Evolutionary conservation across 2,797 vertebrate species (phyloP).

Genomic region (Epinephelus awoara): DNA sequence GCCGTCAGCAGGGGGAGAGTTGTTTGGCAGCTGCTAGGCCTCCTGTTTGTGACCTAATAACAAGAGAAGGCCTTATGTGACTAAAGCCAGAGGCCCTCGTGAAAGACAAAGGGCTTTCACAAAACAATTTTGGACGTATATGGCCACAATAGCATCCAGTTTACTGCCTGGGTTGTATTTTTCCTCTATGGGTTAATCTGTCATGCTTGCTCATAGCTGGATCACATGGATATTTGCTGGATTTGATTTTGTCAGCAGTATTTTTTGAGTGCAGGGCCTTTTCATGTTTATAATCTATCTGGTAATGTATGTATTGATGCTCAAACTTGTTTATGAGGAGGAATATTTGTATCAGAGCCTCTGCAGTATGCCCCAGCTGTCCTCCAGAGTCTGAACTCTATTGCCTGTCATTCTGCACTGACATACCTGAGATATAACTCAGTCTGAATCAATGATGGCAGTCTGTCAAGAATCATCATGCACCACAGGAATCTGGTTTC

Average conservation of each 20-base stretch:
- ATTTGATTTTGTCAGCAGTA: slow-evolving; percentile 36
- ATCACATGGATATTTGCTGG: slow-evolving; percentile 30
- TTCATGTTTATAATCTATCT: not conserved
- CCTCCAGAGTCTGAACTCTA: not conserved
- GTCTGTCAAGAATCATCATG: not conserved
- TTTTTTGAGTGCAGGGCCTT: slow-evolving; percentile 8
- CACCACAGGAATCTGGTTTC: not conserved
- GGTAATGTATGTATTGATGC: not conserved
- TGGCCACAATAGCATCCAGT: slow-evolving; percentile 39
- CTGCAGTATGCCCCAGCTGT: not conserved
- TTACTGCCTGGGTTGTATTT: slow-evolving; percentile 31
- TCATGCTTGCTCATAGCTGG: slow-evolving; percentile 1
- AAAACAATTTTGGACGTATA: slow-evolving; percentile 39
- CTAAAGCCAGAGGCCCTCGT: slow-evolving; percentile 61
- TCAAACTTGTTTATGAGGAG: not conserved
- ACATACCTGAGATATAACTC: not conserved
- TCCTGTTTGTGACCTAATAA: slow-evolving; percentile 73
- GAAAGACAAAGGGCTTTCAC: slow-evolving; percentile 64
- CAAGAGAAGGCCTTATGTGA: slow-evolving; percentile 68
- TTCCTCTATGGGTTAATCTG: slow-evolving; percentile 20
- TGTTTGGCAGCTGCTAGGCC: slow-evolving; percentile 66
- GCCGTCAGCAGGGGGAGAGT: slow-evolving; percentile 10
- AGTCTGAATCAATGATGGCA: not conserved
- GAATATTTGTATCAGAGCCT: not conserved
- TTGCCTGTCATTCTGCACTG: not conserved